Conservation (phyloP, 2,797 vertebrate genomes). For the Emys orbicularis region DNA sequence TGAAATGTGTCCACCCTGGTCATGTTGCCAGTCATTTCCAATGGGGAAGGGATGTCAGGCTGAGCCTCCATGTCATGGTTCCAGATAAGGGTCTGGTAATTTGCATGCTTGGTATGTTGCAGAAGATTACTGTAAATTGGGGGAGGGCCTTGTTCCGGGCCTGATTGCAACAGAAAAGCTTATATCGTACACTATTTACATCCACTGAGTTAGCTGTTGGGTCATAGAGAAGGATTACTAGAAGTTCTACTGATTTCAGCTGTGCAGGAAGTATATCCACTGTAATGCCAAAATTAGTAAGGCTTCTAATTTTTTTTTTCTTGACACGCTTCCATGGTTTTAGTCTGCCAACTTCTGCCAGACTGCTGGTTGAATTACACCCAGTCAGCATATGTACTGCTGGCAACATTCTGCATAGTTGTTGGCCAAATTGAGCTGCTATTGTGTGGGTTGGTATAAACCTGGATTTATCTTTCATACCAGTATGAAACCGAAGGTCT, state of each 20-base stretch:
- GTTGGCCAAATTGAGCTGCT: background rate
- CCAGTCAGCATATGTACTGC: background rate
- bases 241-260: background rate
- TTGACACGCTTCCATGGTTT: background rate
- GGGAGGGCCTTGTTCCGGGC: background rate
- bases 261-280: background rate
- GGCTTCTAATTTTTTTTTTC: background rate
- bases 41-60: background rate
- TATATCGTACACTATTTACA: background rate
- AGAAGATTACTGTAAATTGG: background rate
- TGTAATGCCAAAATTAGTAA: background rate
- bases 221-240: background rate
- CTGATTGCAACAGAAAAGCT: background rate
- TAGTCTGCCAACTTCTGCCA: background rate
- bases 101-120: background rate
- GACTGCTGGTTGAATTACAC: background rate
- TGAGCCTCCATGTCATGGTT: background rate
- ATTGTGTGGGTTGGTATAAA: background rate
- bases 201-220: background rate
- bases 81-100: background rate
- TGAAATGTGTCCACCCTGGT: background rate
- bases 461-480: background rate
- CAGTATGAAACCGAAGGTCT: background rate
- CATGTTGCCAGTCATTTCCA: background rate
- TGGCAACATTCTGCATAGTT: background rate